Evolutionary conservation across 53 echinoderm and acorn worm species (phyloP).

Genomic region (Patiria pectinifera): DNA sequence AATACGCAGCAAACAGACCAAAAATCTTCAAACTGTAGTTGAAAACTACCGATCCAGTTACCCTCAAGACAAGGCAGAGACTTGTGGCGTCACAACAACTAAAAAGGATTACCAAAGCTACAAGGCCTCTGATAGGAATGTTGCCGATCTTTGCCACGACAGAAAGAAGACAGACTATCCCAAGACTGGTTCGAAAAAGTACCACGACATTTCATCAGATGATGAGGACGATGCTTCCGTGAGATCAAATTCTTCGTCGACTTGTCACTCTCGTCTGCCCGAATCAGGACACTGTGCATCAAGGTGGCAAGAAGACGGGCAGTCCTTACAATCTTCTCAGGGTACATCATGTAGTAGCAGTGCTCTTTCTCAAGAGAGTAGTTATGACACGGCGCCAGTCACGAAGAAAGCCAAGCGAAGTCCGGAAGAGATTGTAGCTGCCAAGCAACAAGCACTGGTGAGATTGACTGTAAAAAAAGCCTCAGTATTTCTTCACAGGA

Average conservation of each 20-base stretch:
- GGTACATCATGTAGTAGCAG: background rate
- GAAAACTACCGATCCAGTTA: background rate
- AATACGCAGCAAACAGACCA: constrained; percentile 50
- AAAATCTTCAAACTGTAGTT: background rate
- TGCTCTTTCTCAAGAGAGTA: background rate
- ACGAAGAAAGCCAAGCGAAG: constrained; percentile 72
- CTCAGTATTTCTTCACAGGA: no score
- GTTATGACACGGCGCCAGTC: background rate
- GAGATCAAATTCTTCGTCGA: background rate
- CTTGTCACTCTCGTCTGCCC: background rate
- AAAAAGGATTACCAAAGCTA: background rate
- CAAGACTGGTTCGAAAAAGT: background rate
- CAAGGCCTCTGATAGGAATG: background rate
- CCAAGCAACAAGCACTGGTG: constrained; percentile 82
- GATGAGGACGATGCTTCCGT: constrained; percentile 34
- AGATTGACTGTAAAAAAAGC: background rate
- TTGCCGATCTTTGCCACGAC: background rate
- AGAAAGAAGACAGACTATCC: background rate
- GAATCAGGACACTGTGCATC: background rate
- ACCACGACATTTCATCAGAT: constrained; percentile 46
- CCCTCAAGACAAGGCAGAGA: background rate
- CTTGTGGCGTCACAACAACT: background rate
- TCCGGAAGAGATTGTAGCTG: constrained; percentile 79
- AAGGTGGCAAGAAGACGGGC: background rate
- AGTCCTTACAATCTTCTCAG: background rate